A percentile compares a stretch with the other conserved stretches of the same genome.
Evolutionary conservation across 2,797 vertebrate genomes (phyloP).

Genomic region (Tapirus indicus): DNA sequence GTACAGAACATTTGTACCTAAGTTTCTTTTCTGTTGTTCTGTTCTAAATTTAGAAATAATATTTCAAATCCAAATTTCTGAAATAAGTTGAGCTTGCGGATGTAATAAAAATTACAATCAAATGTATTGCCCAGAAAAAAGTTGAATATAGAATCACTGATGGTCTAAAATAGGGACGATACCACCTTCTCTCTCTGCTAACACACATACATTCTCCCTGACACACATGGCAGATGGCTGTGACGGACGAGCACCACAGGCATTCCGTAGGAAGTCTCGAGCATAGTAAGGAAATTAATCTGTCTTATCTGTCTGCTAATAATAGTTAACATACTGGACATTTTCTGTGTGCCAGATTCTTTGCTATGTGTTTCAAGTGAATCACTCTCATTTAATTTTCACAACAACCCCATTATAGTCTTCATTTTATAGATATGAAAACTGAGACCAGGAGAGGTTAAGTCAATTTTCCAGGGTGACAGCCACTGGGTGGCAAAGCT

Average conservation of each 20-base stretch:
- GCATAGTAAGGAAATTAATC: not conserved
- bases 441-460: not conserved
- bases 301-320: not conserved
- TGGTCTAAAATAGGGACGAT: not conserved
- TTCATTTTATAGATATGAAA: constrained; percentile 25
- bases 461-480: not conserved
- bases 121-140: not conserved
- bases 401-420: not conserved
- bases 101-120: not conserved
- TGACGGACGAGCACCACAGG: not conserved
- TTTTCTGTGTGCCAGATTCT: not conserved
- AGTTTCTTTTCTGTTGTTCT: not conserved
- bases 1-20: constrained; percentile 40
- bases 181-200: not conserved
- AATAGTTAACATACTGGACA: not conserved
- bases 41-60: constrained; percentile 61
- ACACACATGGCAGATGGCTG: not conserved
- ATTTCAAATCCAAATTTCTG: constrained; percentile 45
- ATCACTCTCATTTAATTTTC: constrained; percentile 42
- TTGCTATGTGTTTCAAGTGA: not conserved
- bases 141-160: not conserved
- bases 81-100: not conserved
- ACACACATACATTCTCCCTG: not conserved
- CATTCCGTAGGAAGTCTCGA: not conserved
- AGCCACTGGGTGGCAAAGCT: not conserved